Base-by-base conservation (phyloP, 1,140 invertebrate species). In the Leptinotarsa texana region DNA sequence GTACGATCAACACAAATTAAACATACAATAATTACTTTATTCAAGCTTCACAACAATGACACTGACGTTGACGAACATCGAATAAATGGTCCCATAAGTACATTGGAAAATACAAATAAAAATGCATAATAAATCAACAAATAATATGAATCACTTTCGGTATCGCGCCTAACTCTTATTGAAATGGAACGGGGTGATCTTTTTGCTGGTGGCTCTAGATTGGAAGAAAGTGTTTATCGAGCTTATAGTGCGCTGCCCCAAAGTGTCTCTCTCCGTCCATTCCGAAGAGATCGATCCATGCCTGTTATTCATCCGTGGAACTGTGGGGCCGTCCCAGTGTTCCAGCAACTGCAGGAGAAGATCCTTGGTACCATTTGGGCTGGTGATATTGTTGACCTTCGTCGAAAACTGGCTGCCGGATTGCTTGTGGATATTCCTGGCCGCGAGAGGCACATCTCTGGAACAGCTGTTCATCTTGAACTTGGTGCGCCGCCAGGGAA, bases 171-270 rank as follows among this genome's bases (percentile, higher is more conserved):
- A 73, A 73, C 18, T 73, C 51, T 80, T 80, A 61, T 76, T 80
- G 21, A 79, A 78, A 76, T 83, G 82, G 75, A 84, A 84, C 33
- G 75, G 74, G 6, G 82, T 81, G 57, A 82, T 85, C 63, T 65
- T 65, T 78, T 88, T 88, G 70, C 86, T 88, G 48, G 88, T 88
- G 49, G 89, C 88, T 80, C 91, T 89, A 69, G 89, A 87, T 84
- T 90, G 88, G 82, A 90, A 91, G 82, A 91, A 91, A 33, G 88
- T 89, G 79, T 91, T 91, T n/a, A 92, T 86, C 72, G 90, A 91
- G 75, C 89, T 91, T 86, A 91, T 91, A 18, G 90, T 90, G 74
- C 84, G 83, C 77, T 88, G 87, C 69, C 87, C 88, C 47, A 90
- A 79, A 69, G 86, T 85, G 70, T 89, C 88, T 2, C 85, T 85